Evolutionary conservation across 2,888 invertebrate species (phyloP), one percentile per base, ranked within the genome.

Genomic region (Sthenelais limicola): DNA sequence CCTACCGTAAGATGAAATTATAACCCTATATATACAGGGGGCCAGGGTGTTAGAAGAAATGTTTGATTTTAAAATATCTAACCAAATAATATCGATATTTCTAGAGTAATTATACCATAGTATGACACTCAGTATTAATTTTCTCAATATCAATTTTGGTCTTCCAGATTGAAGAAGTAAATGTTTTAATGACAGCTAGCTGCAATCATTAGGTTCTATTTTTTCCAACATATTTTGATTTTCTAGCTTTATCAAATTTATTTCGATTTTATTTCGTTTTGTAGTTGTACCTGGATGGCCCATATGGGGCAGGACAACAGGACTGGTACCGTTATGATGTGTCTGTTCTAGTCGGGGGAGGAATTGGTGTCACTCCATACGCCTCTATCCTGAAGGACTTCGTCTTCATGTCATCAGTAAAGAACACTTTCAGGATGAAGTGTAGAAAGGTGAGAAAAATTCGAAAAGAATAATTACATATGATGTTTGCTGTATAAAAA

Each of bases 341-440:
- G 9, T 84, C 85, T 5, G 83, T 87, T 7, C 78, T 87, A 72
- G 85, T 87, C 1, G 87, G 85, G 15, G 86, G 85, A 0, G 87
- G 87, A 0, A 86, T 86, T 35, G 87, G 87, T 0, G 85, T 92
- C n/a, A 91, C 91, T 0, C 91, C 91, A 5, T 91, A 91, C 80
- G 91, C 91, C 3, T 91, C 91, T 73, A 91, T 92, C 79, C 86
- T 92, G 35, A 92, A 92, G 83, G 91, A 92, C 84, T 90, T 91
- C 72, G 90, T 90, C 21, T 89, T 88, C 79, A 86, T 87, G 83
- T 78, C 84, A 1, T 81, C 84, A 33, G 83, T 84, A 71, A 84
- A 82, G 32, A 82, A 81, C 73, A 85, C 83, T 12, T 84, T 84
- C 76, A 85, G 85, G 74, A 83, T 87, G 76, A 85, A 84, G 71